Evolutionary conservation across 2,888 invertebrate species (phyloP).

Genomic region (Teleogryllus oceanicus): DNA sequence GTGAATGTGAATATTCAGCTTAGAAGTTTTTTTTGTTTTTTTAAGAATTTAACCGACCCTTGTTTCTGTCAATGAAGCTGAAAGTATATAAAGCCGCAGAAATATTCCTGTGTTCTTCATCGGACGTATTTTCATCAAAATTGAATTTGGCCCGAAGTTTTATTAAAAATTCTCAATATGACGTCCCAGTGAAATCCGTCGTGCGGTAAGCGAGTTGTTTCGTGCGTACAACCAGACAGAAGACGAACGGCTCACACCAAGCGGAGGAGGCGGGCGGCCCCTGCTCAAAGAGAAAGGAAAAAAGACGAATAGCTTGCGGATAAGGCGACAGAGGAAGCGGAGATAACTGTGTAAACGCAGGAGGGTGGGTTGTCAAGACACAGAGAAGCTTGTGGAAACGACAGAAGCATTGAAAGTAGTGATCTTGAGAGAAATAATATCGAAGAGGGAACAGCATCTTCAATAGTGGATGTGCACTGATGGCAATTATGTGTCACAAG

Average conservation of each 20-base stretch:
- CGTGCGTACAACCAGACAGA: conserved; percentile 4
- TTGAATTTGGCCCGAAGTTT: neutral
- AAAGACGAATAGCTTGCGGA: neutral
- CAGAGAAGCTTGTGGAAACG: neutral
- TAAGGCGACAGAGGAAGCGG: neutral
- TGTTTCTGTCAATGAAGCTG: neutral
- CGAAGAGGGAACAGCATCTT: neutral
- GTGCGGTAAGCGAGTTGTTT: neutral
- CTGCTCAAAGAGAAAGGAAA: neutral
- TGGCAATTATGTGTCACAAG: too few relatives aligned
- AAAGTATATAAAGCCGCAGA: neutral
- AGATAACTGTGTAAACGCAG: neutral
- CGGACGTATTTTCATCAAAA: neutral
- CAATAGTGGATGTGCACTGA: too few relatives aligned
- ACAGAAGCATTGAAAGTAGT: neutral
- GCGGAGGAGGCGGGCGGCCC: neutral
- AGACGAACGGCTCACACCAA: neutral
- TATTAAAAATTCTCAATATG: conserved; percentile 11
- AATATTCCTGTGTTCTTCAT: neutral
- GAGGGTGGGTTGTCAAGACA: neutral
- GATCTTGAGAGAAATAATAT: neutral
- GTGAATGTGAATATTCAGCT: too few relatives aligned
- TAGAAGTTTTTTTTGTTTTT: too few relatives aligned
- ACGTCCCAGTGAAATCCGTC: neutral
- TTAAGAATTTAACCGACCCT: neutral